These are phyloP conservation scores for Cataglyphis altisquamis DNA, from an alignment of 2,888 invertebrate species.

Conservation along the genomic window DNA sequence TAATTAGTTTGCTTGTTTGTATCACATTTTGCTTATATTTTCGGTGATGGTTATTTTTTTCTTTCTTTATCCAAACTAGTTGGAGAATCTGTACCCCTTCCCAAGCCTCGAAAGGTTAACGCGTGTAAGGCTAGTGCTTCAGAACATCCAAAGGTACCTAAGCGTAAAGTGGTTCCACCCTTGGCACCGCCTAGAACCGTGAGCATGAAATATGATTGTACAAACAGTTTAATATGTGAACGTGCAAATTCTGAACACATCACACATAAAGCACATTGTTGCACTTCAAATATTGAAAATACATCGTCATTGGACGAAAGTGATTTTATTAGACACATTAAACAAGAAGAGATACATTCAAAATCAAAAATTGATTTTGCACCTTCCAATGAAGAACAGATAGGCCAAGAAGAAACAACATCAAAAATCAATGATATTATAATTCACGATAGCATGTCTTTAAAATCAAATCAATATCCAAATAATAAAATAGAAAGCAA, in stretches of 20 bases:
- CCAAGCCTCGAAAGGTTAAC: conserved; percentile 78
- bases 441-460: background rate
- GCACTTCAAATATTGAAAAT: background rate
- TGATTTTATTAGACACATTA: no score
- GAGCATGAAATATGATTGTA: conserved; percentile 12
- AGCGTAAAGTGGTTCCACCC: conserved; percentile 60
- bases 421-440: background rate
- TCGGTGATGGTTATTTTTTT: conserved; percentile 73
- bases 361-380: background rate
- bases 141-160: conserved; percentile 55
- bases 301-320: background rate
- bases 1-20: background rate
- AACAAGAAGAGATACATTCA: background rate
- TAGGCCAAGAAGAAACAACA: background rate
- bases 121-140: conserved; percentile 38
- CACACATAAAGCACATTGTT: background rate
- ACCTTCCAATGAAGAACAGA: background rate
- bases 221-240: conserved; percentile 47
- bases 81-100: conserved; percentile 78
- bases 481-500: background rate
- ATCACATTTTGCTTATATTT: conserved; percentile 19
- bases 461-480: background rate
- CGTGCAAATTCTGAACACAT: background rate
- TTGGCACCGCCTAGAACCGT: conserved; percentile 58
- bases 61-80: conserved; percentile 64